Base-by-base conservation (phyloP, 2,797 vertebrate species). In the Brachymystax lenok region DNA sequence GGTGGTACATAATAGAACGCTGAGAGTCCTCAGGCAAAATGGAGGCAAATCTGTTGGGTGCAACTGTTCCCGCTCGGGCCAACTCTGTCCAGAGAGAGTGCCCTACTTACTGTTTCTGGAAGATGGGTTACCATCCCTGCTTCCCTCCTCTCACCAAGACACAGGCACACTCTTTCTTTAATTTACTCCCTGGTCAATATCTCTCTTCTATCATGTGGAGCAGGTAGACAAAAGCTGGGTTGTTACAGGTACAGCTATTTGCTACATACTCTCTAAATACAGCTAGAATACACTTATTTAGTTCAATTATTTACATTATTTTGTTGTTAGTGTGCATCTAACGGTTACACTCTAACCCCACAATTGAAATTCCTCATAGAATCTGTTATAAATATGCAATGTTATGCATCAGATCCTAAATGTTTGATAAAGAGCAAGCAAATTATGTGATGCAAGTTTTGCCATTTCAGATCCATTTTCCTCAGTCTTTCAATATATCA, bases 11-110 rank as follows among this genome's bases (percentile, higher is more conserved):
- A 93, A 92, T 91, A 92, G 92, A 92, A 89, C 88, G 84, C 85
- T 90, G 86, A 91, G 90, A 89, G 90, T 92, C 94, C 94, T 90
- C 86, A 89, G 94, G 94, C 24, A 93, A 94, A 91, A 90, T 89
- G 87, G 92, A 93, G 91, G 92, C 93, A 95, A 95, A 94, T 95
- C 93, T 95, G 94, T 94, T 92, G 77, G 91, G 92, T 94, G 92
- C 94, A 94, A 95, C 92, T 95, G 94, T 94, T 95, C 86, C 86
- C 92, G 89, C 89, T 90, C 84, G 86, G 89, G 93, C 93, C 94
- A 94, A 93, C 87, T 91, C 89, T 92, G 94, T 94, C 93, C 92
- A 93, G 93, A 92, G 94, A 94, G 90, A 91, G 89, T 95, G 94
- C 89, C 94, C 94, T 95, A 95, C 92, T 95, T 95, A 94, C 90